Evolutionary conservation across 37 sponge, comb jelly and placozoan species (phyloP), one percentile per base, ranked within the genome.

Genomic region (Lycopodina hypogea): DNA sequence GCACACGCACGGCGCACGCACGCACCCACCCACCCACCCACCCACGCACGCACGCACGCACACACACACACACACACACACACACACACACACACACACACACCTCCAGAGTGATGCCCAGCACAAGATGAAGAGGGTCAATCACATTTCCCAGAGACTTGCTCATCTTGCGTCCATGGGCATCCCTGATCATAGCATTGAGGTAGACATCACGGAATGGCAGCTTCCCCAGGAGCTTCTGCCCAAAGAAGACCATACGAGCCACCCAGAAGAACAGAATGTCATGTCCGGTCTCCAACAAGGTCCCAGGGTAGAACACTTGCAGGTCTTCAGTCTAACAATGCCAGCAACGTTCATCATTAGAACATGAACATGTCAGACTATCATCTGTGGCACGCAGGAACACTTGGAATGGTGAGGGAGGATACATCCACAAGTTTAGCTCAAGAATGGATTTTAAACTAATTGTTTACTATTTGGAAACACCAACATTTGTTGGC

Each of bases 221-320:
- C 0, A 95, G 69, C 60, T 90, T 50, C 26, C 94, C 99, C 77
- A 90, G 88, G 12, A 98, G 87, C 82, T 93, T 93, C 79, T 86
- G 91, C 0, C 91, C 92, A 78, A 94, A 92, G 81, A 94, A 89
- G 42, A 96, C 94, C 96, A 96, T 96, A 32, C 96, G 63, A 23
- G 99, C 99, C 55, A 98, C 99, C 99, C 99, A 98, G 84, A 98
- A 98, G 88, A 98, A 98, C 72, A 98, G 88, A 65, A 98, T 98
- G 83, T 98, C 99, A 52, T 98, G 96, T 12, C 99, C 99, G 24
- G 99, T 98, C 73, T 98, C 99, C 75, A 98, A 92, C 30, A 98
- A 90, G 29, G 56, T 57, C 62, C 83, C 83, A 3, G 99, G 99
- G 56, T 93, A 95, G 68, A 98, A 98, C 26, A 58, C 56, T 68